Evolutionary conservation across 2,797 vertebrate genomes (phyloP), one percentile per base, ranked within the genome.

Genomic region (Poeciliopsis infans): DNA sequence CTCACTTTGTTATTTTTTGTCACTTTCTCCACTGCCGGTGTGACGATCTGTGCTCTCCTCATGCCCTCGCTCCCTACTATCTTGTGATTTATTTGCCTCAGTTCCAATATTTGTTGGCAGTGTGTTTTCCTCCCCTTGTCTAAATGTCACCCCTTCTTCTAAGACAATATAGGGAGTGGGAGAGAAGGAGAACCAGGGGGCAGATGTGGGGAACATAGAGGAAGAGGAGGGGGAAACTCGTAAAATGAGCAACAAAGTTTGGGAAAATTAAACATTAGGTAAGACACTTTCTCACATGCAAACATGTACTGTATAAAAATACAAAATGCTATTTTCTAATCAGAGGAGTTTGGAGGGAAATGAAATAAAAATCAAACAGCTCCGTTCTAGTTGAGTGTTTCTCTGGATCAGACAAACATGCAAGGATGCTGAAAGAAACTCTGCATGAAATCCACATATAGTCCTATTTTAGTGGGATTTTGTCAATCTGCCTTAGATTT

Each of bases 241-340:
- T 96, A 96, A 96, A 96, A 96, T 93, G 91, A 95, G 94, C 92
- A 94, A 96, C 95, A 96, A 96, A 95, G 94, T 96, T 96, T 96
- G 96, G 96, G 96, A 96, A 96, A 96, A 96, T 95, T 96, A 96
- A 96, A 96, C 95, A 96, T 95, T 95, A 95, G 94, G 92, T 95
- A 95, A 95, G 92, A 86, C 83, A 74, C 85, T 83, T 92, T 93
- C 93, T 94, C 93, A 89, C 89, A 89, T 91, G 83, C 79, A 78
- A 74, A 36, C 46, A 70, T 2, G 46, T 76, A 68, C 66, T 3
- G 41, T 69, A 45, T 69, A 25, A 69, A 75, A 83, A 64, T 53
- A 71, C 74, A 72, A 83, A 85, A 73, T 72, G 89, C 83, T 72
- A 46, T 71, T 86, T 84, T 80, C 68, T 71, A 41, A 47, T 75